Base-by-base conservation (phyloP, 2,113 vertebrate species). In the Pelmatolapia mariae region DNA sequence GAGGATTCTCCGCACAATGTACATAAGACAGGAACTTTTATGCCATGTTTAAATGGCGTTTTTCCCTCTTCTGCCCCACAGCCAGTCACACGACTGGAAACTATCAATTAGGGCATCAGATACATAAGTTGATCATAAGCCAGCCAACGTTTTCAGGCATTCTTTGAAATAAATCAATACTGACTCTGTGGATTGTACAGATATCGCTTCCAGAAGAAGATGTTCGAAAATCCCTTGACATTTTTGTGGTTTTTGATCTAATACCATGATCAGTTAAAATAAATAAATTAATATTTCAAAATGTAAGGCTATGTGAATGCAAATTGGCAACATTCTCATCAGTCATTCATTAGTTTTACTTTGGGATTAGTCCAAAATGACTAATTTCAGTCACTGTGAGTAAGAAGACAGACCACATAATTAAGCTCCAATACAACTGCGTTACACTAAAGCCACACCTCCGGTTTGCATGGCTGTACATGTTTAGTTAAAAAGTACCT, bases 11-110 rank as follows among this genome's bases (percentile, higher is more conserved):
- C 38, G 26, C 38, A 45, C 22, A 16, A 16, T 1, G 5, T 73
- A 10, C 0, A 5, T 40, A 0, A 0, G 7, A 40, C 1, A 15
- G 7, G 3, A 68, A n/a, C 31, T n/a, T 66, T 66, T 36, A 63
- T 3, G 8, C 31, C 15, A 47, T 29, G 24, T 76, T 76, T 76
- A 29, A 1, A 29, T 0, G 1, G 71, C 15, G 4, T 29, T 45
- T 73, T 29, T 0, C 68, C 40, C 22, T 76, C 24, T 11, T 47
- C 24, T 50, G 71, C 24, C 16, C 16, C 0, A 78, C 6, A 36
- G 43, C 6, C 40, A 78, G 71, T 0, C 18, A 11, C 24, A 18
- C 10, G 3, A 76, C 24, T 12, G 71, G 15, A 76, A 76, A 47
- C 15, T 4, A 18, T 76, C 9, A 47, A 47, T 47, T 11, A 76